Conservation (phyloP, 2,797 vertebrate genomes). For the Coluber constrictor region DNA sequence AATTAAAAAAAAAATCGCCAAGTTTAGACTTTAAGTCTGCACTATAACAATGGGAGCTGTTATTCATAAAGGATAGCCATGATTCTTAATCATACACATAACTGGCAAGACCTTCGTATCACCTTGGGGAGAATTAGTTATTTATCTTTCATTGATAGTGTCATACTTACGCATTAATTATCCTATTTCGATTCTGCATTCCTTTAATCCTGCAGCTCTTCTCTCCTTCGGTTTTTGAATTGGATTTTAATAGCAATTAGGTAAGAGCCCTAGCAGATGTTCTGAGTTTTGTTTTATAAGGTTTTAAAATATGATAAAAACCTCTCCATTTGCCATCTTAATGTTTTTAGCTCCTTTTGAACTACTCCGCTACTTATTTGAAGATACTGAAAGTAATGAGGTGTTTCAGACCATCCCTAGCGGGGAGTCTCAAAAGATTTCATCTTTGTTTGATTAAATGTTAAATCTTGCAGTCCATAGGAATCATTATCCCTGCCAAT, state of each 20-base stretch:
- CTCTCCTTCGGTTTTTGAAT: background rate
- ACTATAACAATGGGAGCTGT: background rate
- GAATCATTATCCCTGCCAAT: background rate
- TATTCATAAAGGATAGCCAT: background rate
- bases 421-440: background rate
- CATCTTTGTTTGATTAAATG: background rate
- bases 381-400: background rate
- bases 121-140: background rate
- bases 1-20: no score
- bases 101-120: background rate
- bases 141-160: background rate
- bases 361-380: background rate
- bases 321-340: background rate
- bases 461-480: background rate
- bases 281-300: background rate
- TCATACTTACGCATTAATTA: background rate
- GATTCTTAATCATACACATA: background rate
- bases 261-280: background rate
- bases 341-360: background rate
- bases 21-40: background rate
- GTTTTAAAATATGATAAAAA: background rate
- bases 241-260: background rate
- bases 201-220: background rate
- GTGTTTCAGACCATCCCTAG: background rate
- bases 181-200: background rate